Evolutionary conservation across 2,113 vertebrate species (phyloP), one percentile per base, ranked within the genome.

Genomic region (Caranx ignobilis): DNA sequence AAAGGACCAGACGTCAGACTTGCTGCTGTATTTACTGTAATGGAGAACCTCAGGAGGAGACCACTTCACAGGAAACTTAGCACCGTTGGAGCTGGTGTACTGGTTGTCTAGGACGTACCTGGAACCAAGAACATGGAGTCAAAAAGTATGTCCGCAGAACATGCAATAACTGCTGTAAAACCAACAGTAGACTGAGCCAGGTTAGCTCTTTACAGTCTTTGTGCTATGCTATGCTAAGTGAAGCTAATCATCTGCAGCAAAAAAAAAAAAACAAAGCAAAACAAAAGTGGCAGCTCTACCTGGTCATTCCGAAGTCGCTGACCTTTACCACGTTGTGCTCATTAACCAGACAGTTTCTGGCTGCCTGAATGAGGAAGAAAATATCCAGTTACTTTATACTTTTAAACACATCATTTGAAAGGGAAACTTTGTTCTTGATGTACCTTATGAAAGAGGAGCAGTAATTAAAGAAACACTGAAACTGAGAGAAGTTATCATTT

Each of bases 1-100:
- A 50, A 96, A 98, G 37, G 97, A 96, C 97, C 97, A 98, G 67
- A 98, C 92, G 19, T 98, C 97, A 1, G 97, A 97, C 88, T 97
- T 97, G 93, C 93, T 98, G 91, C 97, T 97, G 48, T 96, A 97
- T 75, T 97, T 97, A 71, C 94, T 96, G 92, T 94, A 98, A 87
- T 96, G 96, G 11, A 97, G 93, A 64, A 98, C 96, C 87, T 98
- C 97, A 0, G 97, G 96, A 26, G 97, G 95, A 61, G 96, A 98
- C 97, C 97, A 98, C 88, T 97, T 97, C 63, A 98, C 78, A 0
- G 97, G 97, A 86, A 98, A 98, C 88, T 96, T 97, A 13, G 96
- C 92, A 15, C 97, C 96, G 2, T 84, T 95, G 21, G 97, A 97
- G 81, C 96, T 96, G 77, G 95, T 96, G 82, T 98, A 97, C 91